Evolutionary conservation across 2,113 vertebrate species (phyloP).

Genomic region (Mormyrus lacerda): DNA sequence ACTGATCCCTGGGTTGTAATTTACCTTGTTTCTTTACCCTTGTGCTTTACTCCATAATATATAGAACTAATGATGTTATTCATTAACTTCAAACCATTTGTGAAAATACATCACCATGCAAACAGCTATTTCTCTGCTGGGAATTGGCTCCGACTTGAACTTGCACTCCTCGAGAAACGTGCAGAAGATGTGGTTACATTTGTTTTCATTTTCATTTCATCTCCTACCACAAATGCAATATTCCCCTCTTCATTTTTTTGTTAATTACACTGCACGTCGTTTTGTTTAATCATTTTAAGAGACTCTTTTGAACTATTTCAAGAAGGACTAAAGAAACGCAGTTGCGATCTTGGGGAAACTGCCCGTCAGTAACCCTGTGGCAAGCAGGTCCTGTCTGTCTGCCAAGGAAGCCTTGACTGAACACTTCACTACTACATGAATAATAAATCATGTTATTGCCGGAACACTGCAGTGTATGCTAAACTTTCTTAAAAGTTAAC

Average conservation of each 20-base stretch:
- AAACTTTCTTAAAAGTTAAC: not conserved
- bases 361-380: not conserved
- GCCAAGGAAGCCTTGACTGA: not conserved
- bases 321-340: not conserved
- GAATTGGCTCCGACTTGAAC: not conserved
- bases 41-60: not conserved
- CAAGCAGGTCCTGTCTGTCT: too few species aligned
- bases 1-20: not conserved
- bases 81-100: not conserved
- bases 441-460: not conserved
- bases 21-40: not conserved
- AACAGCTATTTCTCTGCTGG: not conserved
- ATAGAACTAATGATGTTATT: constrained; percentile 5
- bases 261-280: not conserved
- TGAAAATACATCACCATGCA: not conserved
- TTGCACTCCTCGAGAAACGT: not conserved
- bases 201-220: not conserved
- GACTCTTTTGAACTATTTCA: not conserved
- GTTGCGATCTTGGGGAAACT: not conserved
- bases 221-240: not conserved
- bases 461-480: not conserved
- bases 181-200: not conserved
- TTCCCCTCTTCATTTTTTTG: not conserved
- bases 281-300: not conserved
- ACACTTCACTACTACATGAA: not conserved